Conservation (phyloP, 2,797 vertebrate genomes). For the Onychomys torridus region DNA sequence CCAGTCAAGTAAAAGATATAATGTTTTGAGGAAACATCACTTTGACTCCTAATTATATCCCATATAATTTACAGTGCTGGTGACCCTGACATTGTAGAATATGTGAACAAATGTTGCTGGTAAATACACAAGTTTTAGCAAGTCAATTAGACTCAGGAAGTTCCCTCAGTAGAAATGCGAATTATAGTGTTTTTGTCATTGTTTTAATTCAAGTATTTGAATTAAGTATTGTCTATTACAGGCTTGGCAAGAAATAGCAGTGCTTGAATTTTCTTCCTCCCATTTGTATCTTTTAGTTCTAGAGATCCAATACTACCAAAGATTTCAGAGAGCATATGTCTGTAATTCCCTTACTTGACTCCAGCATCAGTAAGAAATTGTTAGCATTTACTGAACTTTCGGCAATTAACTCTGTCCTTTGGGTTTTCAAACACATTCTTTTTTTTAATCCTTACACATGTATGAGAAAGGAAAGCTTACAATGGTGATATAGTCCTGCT, state of each 20-base stretch:
- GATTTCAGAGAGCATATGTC: conserved; percentile 70
- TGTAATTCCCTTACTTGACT: conserved; percentile 73
- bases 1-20: conserved; percentile 53
- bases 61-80: conserved; percentile 23
- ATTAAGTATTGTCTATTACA: conserved; percentile 55
- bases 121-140: conserved; percentile 45
- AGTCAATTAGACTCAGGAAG: conserved; percentile 48
- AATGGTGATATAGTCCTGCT: conserved; percentile 30
- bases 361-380: conserved; percentile 69
- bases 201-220: conserved; percentile 27
- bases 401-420: conserved; percentile 73
- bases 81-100: not conserved
- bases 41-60: conserved; percentile 67
- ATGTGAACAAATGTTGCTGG: not conserved
- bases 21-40: conserved; percentile 49
- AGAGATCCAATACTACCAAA: conserved; percentile 55
- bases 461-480: conserved; percentile 58
- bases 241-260: conserved; percentile 31
- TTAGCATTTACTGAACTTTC: conserved; percentile 75
- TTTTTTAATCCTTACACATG: conserved; percentile 36
- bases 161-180: conserved; percentile 34
- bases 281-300: conserved; percentile 46
- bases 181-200: not conserved
- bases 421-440: conserved; percentile 73
- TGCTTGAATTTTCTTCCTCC: conserved; percentile 59